A percentile compares a stretch with the other conserved stretches of the same genome.
These are phyloP conservation scores for Hetaerina americana DNA, from an alignment of 1,140 invertebrate genomes.

Conservation along the genomic window DNA sequence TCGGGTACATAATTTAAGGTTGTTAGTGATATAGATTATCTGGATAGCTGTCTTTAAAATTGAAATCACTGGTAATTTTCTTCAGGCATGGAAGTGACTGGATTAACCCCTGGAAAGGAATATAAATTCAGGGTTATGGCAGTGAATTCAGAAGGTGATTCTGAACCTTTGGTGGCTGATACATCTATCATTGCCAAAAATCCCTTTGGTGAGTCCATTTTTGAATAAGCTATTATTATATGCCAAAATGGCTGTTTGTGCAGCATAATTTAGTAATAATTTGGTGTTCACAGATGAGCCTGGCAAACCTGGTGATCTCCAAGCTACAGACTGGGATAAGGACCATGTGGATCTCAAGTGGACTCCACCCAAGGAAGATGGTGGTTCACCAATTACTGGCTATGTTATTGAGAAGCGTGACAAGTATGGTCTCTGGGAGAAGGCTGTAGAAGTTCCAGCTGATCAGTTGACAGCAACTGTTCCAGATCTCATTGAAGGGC, in stretches of 20 bases:
- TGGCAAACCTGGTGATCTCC: constrained; percentile 77
- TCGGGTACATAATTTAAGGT: neutral
- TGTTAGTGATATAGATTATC: neutral
- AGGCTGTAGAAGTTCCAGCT: constrained; percentile 69
- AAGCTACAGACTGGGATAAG: constrained; percentile 91
- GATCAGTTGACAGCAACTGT: constrained; percentile 71
- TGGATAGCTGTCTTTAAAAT: neutral
- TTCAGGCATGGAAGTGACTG: constrained; percentile 65
- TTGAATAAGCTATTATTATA: too few relatives aligned
- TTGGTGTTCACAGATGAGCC: constrained; percentile 56
- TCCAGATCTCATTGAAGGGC: constrained; percentile 78
- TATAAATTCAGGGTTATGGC: constrained; percentile 92
- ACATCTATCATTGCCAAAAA: constrained; percentile 87
- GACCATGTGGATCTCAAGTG: constrained; percentile 85
- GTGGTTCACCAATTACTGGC: constrained; percentile 72
- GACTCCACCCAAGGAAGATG: constrained; percentile 66
- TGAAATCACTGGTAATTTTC: constrained; percentile 16
- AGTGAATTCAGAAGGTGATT: constrained; percentile 92
- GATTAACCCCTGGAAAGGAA: constrained; percentile 78
- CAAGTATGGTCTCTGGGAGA: constrained; percentile 90
- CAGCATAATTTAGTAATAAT: neutral
- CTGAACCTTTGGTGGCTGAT: constrained; percentile 78
- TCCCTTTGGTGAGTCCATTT: constrained; percentile 59
- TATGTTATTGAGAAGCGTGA: constrained; percentile 89
- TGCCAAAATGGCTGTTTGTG: too few relatives aligned